Conservation (phyloP, 2,797 vertebrate genomes). For the Euthynnus affinis region DNA sequence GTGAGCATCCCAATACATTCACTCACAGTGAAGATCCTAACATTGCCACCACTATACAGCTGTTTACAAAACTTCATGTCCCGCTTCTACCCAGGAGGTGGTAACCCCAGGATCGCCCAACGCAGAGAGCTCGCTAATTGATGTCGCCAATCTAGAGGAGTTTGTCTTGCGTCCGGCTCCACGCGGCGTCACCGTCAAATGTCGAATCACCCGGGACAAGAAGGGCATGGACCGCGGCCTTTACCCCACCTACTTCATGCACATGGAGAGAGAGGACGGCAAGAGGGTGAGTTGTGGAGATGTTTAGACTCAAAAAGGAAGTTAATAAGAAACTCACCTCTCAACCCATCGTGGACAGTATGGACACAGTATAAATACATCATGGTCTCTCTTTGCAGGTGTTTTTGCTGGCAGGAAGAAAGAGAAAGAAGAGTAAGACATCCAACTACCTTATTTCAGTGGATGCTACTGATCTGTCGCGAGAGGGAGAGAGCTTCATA, state of each 20-base stretch:
- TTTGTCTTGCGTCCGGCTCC: conserved; percentile 93
- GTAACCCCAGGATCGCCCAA: conserved; percentile 83
- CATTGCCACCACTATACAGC: background rate
- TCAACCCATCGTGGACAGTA: no score
- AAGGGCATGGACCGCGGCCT: conserved; percentile 97
- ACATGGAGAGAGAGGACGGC: conserved; percentile 94
- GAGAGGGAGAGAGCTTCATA: conserved; percentile 95
- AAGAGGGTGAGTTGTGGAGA: conserved; percentile 86
- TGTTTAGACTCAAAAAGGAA: background rate
- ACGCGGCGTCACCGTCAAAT: conserved; percentile 91
- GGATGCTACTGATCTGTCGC: conserved; percentile 94
- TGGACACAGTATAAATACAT: background rate
- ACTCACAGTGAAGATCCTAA: background rate
- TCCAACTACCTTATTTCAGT: conserved; percentile 98
- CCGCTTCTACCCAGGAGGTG: conserved; percentile 80
- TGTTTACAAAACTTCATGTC: background rate
- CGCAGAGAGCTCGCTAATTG: conserved; percentile 83
- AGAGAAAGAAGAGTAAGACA: conserved; percentile 98
- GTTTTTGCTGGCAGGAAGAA: conserved; percentile 95
- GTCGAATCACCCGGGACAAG: conserved; percentile 95
- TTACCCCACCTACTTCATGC: conserved; percentile 98
- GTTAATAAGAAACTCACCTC: no score
- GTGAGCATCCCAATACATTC: conserved; percentile 77
- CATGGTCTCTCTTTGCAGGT: conserved; percentile 79
- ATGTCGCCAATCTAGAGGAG: conserved; percentile 92